phyloP scores from a whole-genome alignment of 2,888 invertebrate species.

The Meandrusa payeni region DNA sequence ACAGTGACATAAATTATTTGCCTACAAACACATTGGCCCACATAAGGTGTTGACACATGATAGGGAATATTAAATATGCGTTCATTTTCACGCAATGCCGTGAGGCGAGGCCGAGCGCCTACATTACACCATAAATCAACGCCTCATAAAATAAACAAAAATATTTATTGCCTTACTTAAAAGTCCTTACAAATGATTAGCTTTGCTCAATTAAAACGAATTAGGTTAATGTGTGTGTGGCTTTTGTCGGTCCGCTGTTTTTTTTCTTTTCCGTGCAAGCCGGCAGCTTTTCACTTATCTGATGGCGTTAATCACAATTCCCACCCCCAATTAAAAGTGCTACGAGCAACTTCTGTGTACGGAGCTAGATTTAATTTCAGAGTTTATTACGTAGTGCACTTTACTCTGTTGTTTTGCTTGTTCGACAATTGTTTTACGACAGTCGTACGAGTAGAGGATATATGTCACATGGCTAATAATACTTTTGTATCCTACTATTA shows the following conservation, averaged over 20 bases:
- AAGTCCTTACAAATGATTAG: slow-evolving; percentile 73
- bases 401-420: slow-evolving; percentile 51
- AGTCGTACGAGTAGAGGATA: slow-evolving; percentile 55
- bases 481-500: too few relatives aligned
- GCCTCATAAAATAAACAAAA: slow-evolving; percentile 46
- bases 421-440: slow-evolving; percentile 55
- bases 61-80: slow-evolving; percentile 26
- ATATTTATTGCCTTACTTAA: slow-evolving; percentile 47
- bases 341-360: slow-evolving; percentile 47
- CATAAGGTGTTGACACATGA: slow-evolving; percentile 25
- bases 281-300: slow-evolving; percentile 61
- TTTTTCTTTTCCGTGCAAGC: slow-evolving; percentile 56
- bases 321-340: slow-evolving; percentile 76
- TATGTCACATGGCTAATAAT: too few relatives aligned
- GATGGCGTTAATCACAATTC: slow-evolving; percentile 78
- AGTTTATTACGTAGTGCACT: slow-evolving; percentile 58
- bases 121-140: slow-evolving; percentile 55
- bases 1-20: too few relatives aligned
- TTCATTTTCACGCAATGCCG: slow-evolving; percentile 43
- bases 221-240: slow-evolving; percentile 78
- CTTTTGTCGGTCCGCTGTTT: slow-evolving; percentile 56
- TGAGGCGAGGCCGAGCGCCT: slow-evolving; percentile 50
- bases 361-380: slow-evolving; percentile 51
- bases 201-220: slow-evolving; percentile 74
- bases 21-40: slow-evolving; percentile 17